Base-by-base conservation (phyloP, 1,140 invertebrate species). In the Carposina sasakii region DNA sequence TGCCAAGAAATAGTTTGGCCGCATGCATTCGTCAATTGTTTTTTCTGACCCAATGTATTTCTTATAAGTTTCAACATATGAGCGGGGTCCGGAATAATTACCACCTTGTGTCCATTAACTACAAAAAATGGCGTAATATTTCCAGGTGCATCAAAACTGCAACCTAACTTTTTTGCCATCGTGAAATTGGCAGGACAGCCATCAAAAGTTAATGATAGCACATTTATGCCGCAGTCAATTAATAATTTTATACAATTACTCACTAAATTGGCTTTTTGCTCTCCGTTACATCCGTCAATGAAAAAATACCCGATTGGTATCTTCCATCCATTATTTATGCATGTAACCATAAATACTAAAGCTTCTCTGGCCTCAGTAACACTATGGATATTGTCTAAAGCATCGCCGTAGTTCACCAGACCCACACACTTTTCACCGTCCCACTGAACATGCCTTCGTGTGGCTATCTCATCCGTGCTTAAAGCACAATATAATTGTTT, bases 61-160 rank as follows among this genome's bases (percentile, higher is more conserved):
- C 33, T 36, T 16, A 36, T 19, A 19, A 36, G 33, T 36, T 36
- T 36, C 12, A 36, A 9, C 33, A 36, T 36, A 16, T 36, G 33
- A n/a, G 16, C 33, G n/a, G 33, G 33, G 19, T 36, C 33, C 19
- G 19, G 19, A 19, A 36, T 16, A 16, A 36, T 16, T 16, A 16
- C n/a, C 10, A 36, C 9, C 9, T 8, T n/a, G 8, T n/a, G 9
- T n/a, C 19, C 16, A 36, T 13, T 36, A 19, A 10, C 9, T 36
- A 17, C 13, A 19, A 16, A 9, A 16, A 36, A 36, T 13, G n/a
- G 9, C 12, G 33, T 36, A 16, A 16, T 36, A 13, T 16, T 10
- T 10, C 19, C 19, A 9, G 15, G 9, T 19, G 33, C n/a, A n/a
- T n/a, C 33, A 16, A 36, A 19, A 13, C 8, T 9, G 33, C 33